Evolutionary conservation across 1,140 invertebrate species (phyloP).

Genomic region (Trachymyrmex septentrionalis): DNA sequence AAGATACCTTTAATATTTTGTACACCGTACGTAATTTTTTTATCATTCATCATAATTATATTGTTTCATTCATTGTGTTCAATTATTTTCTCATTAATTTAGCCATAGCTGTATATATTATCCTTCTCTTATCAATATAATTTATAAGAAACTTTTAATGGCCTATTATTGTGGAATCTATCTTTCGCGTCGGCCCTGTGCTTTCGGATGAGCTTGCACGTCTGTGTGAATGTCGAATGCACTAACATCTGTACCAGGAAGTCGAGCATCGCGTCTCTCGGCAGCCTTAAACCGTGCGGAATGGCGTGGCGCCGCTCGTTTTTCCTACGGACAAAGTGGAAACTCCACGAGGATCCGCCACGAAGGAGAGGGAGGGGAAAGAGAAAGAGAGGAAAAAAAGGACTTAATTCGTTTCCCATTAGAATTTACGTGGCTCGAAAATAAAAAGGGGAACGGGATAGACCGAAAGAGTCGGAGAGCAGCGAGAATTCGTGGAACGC

Average conservation of each 20-base stretch:
- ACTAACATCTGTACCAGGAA: constrained; percentile 45
- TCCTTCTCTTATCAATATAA: not conserved
- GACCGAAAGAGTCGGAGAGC: constrained; percentile 48
- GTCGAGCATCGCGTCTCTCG: constrained; percentile 49
- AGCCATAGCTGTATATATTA: no score
- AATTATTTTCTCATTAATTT: constrained; percentile 19
- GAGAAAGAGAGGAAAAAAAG: constrained; percentile 18
- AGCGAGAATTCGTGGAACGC: constrained; percentile 56
- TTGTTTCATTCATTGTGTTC: not conserved
- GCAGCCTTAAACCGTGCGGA: constrained; percentile 54
- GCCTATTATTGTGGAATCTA: constrained; percentile 32
- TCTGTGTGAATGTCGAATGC: constrained; percentile 46
- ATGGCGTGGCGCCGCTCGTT: constrained; percentile 63
- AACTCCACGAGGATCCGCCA: constrained; percentile 45
- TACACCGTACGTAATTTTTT: not conserved
- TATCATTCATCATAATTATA: not conserved
- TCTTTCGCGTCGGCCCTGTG: constrained; percentile 11
- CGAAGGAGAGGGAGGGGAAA: not conserved
- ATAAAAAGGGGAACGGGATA: constrained; percentile 65
- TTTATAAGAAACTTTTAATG: not conserved
- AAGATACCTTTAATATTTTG: not conserved
- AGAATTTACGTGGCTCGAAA: constrained; percentile 70
- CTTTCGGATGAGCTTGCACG: constrained; percentile 7
- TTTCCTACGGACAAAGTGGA: constrained; percentile 63
- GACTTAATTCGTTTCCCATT: constrained; percentile 74